These are phyloP conservation scores for Hydrozoanthus gracilis DNA, from an alignment of 92 coral and sea anemone genomes.

Conservation along the genomic window DNA sequence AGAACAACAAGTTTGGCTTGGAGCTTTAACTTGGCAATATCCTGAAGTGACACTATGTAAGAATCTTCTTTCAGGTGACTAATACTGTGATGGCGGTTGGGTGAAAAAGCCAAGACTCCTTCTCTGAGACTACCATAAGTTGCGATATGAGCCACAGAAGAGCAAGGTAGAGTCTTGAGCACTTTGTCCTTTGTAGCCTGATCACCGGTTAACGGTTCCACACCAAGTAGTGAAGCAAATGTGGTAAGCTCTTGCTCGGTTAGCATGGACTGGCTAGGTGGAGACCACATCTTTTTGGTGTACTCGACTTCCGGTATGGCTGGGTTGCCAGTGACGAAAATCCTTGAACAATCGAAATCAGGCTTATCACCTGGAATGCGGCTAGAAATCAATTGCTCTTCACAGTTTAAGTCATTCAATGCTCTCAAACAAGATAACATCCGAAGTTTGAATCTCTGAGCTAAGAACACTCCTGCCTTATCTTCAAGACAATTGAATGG, in stretches of 20 bases:
- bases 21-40: slow-evolving; percentile 63
- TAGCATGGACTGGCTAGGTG: slow-evolving; percentile 62
- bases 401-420: slow-evolving; percentile 41
- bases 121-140: slow-evolving; percentile 81
- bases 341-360: slow-evolving; percentile 31
- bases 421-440: slow-evolving; percentile 75
- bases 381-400: not conserved
- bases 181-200: slow-evolving; percentile 82
- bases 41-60: slow-evolving; percentile 65
- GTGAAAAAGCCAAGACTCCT: slow-evolving; percentile 78
- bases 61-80: slow-evolving; percentile 70
- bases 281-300: slow-evolving; percentile 67
- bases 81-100: slow-evolving; percentile 56
- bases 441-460: slow-evolving; percentile 58
- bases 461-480: slow-evolving; percentile 54
- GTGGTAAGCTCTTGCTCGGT: slow-evolving; percentile 81
- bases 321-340: slow-evolving; percentile 81
- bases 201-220: slow-evolving; percentile 72
- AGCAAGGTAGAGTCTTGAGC: slow-evolving; percentile 54
- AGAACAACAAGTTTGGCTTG: slow-evolving; percentile 74
- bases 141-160: slow-evolving; percentile 79
- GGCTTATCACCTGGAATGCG: not conserved
- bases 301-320: slow-evolving; percentile 65
- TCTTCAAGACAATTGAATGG: slow-evolving; percentile 77
- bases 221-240: slow-evolving; percentile 78